A percentile compares a stretch with the other conserved stretches of the same genome.
These are phyloP conservation scores for Kryptolebias marmoratus DNA, from an alignment of 2,113 vertebrate genomes.

Conservation along the genomic window DNA sequence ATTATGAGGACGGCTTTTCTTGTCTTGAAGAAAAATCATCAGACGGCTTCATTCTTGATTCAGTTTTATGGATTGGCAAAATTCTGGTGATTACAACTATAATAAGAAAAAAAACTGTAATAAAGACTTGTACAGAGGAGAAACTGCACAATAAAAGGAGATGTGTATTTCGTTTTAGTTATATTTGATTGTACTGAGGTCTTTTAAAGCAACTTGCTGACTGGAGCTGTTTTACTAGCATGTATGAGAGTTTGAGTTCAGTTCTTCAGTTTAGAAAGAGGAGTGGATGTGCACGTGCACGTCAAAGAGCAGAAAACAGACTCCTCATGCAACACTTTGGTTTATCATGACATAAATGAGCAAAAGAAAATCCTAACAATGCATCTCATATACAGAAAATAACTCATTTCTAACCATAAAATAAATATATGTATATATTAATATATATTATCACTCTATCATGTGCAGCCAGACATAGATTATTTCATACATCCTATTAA, in stretches of 20 bases:
- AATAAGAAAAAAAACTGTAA: not conserved
- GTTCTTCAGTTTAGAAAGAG: not conserved
- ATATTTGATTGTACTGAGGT: no score
- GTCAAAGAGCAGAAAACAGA: conserved; percentile 26
- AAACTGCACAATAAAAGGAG: not conserved
- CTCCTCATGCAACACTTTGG: conserved; percentile 62
- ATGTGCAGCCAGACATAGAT: conserved; percentile 47
- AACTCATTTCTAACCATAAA: conserved; percentile 33
- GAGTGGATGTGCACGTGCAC: conserved; percentile 52
- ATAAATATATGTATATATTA: conserved; percentile 62
- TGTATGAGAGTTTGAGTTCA: conserved; percentile 5
- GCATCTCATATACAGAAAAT: conserved; percentile 39
- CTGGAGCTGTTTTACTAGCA: not conserved
- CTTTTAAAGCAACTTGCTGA: not conserved
- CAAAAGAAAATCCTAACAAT: conserved; percentile 41
- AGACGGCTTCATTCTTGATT: not conserved
- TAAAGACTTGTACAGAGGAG: conserved; percentile 7
- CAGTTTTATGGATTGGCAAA: not conserved
- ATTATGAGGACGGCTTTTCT: not conserved
- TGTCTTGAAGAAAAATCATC: not conserved
- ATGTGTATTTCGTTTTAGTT: not conserved
- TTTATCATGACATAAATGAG: conserved; percentile 44
- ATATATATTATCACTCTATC: conserved; percentile 57
- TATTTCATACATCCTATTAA: conserved; percentile 33
- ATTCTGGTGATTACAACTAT: not conserved